phyloP scores from a whole-genome alignment of 2,113 vertebrate genomes.

The Rhinopithecus roxellana region DNA sequence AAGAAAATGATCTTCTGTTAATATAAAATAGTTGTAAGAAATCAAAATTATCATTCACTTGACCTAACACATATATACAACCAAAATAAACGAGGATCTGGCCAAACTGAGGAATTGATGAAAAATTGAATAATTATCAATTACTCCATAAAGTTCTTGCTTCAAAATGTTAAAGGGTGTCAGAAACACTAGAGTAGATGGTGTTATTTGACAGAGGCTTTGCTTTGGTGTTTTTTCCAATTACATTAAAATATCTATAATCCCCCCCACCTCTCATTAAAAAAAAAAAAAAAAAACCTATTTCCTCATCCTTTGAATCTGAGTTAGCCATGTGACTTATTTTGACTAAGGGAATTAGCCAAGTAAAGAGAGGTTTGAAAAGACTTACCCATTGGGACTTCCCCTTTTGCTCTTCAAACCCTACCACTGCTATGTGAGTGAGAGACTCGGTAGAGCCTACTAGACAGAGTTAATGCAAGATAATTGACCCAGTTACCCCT shows the following conservation, averaged over 20 bases:
- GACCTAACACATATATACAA: background rate
- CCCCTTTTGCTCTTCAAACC: background rate
- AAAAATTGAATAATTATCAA: background rate
- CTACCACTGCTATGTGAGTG: background rate
- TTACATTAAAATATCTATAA: background rate
- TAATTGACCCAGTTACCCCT: rapidly evolving
- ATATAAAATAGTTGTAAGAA: background rate
- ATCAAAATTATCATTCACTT: background rate
- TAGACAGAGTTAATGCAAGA: background rate
- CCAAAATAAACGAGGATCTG: background rate
- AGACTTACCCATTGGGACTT: background rate
- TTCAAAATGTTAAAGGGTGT: background rate
- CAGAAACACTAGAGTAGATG: background rate
- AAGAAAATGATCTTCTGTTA: background rate
- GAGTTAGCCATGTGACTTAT: background rate
- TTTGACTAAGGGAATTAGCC: background rate
- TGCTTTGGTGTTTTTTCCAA: background rate
- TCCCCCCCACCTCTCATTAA: background rate
- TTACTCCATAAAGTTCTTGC: background rate
- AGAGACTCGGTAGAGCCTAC: background rate
- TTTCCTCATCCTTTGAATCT: background rate
- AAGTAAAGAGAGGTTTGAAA: background rate
- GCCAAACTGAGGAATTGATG: background rate
- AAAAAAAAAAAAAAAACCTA: background rate
- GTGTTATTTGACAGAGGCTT: background rate